Percentiles rank a stretch among this genome's conserved stretches.
Conservation (phyloP, 2,797 vertebrate genomes). For the Notoglanidium macrostoma region DNA sequence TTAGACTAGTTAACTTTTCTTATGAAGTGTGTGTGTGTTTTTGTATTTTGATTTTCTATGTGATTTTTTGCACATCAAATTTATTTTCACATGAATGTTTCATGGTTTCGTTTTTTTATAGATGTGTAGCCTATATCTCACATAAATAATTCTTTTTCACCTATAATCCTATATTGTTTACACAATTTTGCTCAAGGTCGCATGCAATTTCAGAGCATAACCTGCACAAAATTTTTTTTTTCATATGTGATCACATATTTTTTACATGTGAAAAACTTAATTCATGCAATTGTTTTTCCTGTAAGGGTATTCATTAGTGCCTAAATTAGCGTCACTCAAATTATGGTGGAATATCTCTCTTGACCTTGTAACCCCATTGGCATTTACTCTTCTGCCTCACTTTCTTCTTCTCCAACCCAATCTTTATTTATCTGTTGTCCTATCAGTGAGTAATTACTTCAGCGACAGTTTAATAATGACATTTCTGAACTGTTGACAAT, state of each 20-base stretch:
- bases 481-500: neutral
- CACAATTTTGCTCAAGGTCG: neutral
- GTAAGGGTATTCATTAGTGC: neutral
- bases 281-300: neutral
- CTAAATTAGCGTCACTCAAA: too few species aligned
- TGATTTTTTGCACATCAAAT: neutral
- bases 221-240: neutral
- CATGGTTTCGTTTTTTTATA: neutral
- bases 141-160: neutral
- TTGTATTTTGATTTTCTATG: neutral
- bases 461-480: too few species aligned
- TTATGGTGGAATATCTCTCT: neutral
- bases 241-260: neutral
- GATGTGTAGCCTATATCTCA: neutral
- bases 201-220: neutral
- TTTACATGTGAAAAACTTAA: neutral
- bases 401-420: neutral
- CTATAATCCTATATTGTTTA: neutral
- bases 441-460: neutral
- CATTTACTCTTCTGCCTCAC: neutral
- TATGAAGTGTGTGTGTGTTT: neutral
- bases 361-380: neutral
- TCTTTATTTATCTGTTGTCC: neutral
- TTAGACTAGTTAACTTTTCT: neutral
- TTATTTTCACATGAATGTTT: neutral